Base-by-base conservation (phyloP, 2,797 vertebrate genomes). In the Antrozous pallidus region DNA sequence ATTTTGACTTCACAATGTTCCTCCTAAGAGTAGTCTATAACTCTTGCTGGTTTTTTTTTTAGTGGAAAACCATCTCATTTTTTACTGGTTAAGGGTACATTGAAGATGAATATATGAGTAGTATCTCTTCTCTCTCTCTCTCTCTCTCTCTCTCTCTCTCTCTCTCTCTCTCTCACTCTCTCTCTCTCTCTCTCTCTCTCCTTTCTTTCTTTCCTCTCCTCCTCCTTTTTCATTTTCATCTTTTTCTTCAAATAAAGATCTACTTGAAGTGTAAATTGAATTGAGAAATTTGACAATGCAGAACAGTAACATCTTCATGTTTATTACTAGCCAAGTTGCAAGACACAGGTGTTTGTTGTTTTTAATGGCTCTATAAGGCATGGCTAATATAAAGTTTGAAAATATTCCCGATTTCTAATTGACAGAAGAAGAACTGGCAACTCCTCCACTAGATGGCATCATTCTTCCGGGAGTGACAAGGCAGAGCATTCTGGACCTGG, bases 401-500 rank as follows among this genome's bases (percentile, higher is more conserved):
- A 84, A 13, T 67, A 5, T 71, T 38, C 91, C 91, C 82, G 4
- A 33, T 94, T 94, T 96, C 63, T 96, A 28, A 91, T 96, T 82
- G 65, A 90, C 97, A 99, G 99, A 99, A 93, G 98, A 99, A 93
- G 99, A 99, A 87, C 98, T 99, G 91, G 98, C 98, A 74, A 99
- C 99, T 0, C 99, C 99, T 81, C 99, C 99, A 24, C 98, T 99
- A 96, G 99, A 99, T 96, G 99, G 99, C 93, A 98, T 99, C 97
- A 99, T 99, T 93, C 98, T 99, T 79, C 99, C 99, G 45, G 99
- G 99, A 73, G 98, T 99, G 91, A 99, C 98, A 5, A 98, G 99
- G 58, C 99, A 98, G 97, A 99, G 99, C 97, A 98, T 99, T 90
- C 96, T 99, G 94, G 99, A 99, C 33, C 97, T 99, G 78, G 97